Conservation (phyloP, 1,140 invertebrate genomes). For the Colletes latitarsis region DNA sequence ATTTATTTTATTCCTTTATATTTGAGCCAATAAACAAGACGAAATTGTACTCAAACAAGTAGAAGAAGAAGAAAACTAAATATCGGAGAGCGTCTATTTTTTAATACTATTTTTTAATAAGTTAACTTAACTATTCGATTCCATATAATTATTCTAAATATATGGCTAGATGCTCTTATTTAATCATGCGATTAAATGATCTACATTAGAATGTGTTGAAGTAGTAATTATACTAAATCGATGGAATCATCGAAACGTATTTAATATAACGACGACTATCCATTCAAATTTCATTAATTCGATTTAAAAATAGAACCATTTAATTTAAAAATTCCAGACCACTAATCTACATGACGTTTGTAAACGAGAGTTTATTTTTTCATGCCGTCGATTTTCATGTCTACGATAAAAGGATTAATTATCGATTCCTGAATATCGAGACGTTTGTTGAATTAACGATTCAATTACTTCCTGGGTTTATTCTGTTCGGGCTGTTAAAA, state of each 20-base stretch:
- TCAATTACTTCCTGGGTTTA: no score
- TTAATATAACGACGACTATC: neutral
- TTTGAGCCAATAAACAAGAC: no score
- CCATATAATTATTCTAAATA: neutral
- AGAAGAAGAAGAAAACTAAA: neutral
- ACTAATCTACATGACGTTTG: no score
- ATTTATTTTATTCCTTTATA: no score
- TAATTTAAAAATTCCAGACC: no score
- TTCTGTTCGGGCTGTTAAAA: neutral
- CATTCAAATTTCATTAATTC: neutral
- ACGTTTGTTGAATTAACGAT: neutral
- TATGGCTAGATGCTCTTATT: neutral
- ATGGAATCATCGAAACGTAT: neutral
- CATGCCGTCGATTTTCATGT: neutral
- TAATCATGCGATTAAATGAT: slow-evolving; percentile 14
- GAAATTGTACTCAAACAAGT: no score
- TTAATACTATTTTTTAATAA: no score
- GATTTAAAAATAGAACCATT: no score
- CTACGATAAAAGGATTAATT: neutral
- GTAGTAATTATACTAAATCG: slow-evolving; percentile 9
- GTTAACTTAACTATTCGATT: neutral
- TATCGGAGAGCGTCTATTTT: neutral
- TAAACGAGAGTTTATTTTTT: no score
- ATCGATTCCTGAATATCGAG: neutral
- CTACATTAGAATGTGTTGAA: neutral